phyloP scores from a whole-genome alignment of 2,113 vertebrate species.

The Burhinus oedicnemus region DNA sequence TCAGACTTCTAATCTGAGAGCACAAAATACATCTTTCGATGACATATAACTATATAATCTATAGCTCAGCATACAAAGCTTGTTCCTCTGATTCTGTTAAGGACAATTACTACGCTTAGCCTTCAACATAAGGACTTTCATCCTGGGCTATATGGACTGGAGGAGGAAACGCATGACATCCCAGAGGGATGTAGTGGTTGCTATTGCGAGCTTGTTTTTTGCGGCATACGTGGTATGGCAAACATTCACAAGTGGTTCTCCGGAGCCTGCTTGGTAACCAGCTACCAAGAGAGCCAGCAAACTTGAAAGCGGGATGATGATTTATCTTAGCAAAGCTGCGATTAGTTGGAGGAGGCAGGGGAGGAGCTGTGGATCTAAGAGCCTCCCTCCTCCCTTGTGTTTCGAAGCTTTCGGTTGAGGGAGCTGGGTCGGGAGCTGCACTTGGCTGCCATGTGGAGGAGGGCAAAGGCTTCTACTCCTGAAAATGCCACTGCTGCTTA shows the following conservation, averaged over 20 bases:
- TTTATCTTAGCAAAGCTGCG: rapidly evolving
- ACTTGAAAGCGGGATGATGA: background rate
- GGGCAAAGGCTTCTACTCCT: background rate
- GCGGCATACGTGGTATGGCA: rapidly evolving
- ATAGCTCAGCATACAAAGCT: background rate
- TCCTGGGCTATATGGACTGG: background rate
- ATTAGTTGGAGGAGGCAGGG: background rate
- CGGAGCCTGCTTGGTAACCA: background rate
- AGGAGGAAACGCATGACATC: too few relatives aligned
- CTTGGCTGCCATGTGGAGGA: rapidly evolving
- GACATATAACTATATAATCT: rapidly evolving
- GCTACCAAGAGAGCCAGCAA: rapidly evolving
- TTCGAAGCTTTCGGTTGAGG: rapidly evolving
- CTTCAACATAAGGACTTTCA: background rate
- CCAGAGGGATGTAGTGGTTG: background rate
- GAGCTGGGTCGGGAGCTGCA: background rate
- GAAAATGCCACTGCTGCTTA: rapidly evolving
- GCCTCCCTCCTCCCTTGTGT: background rate
- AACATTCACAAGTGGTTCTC: background rate
- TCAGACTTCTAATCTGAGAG: background rate
- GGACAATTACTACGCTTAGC: rapidly evolving
- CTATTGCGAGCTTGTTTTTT: background rate
- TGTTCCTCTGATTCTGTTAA: background rate
- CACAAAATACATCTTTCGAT: rapidly evolving
- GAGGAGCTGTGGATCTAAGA: background rate